Evolutionary conservation across 2,797 vertebrate species (phyloP).

Genomic region (Cyprinodon diabolis): DNA sequence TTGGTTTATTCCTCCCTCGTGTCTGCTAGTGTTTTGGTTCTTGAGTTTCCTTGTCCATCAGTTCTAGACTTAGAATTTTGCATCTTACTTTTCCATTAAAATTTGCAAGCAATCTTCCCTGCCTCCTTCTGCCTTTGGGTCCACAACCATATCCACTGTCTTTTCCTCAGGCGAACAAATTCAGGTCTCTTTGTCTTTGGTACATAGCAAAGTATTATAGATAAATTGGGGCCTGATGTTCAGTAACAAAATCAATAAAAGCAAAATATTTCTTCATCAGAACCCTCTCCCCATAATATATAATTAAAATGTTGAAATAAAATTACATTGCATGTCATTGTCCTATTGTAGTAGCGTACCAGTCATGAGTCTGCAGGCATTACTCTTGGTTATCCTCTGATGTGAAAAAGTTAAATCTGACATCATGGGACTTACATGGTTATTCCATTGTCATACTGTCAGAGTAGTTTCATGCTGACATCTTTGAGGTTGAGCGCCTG

Average conservation of each 20-base stretch:
- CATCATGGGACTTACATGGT: conserved; percentile 43
- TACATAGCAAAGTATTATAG: too few relatives aligned
- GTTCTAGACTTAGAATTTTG: too few relatives aligned
- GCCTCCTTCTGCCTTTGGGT: too few relatives aligned
- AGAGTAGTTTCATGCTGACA: conserved; percentile 44
- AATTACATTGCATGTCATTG: background rate
- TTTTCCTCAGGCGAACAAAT: background rate
- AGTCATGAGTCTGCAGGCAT: conserved; percentile 36
- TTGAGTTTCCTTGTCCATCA: too few relatives aligned
- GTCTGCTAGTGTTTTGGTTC: too few relatives aligned
- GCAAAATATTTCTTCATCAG: background rate
- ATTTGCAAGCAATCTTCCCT: too few relatives aligned
- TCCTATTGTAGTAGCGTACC: conserved; percentile 21
- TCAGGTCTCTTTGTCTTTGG: background rate
- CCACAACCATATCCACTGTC: too few relatives aligned
- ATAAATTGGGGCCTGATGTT: background rate
- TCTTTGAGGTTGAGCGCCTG: conserved; percentile 47
- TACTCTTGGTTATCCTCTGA: conserved; percentile 30
- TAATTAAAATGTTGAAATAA: too few relatives aligned
- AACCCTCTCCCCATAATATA: background rate
- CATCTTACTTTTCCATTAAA: too few relatives aligned
- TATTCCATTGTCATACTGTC: conserved; percentile 46
- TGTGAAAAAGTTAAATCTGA: conserved; percentile 30
- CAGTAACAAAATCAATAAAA: background rate
- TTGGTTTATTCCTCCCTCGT: too few relatives aligned